Evolutionary conservation across 1,140 invertebrate species (phyloP), one percentile per base, ranked within the genome.

Genomic region (Rhopalosiphum maidis): DNA sequence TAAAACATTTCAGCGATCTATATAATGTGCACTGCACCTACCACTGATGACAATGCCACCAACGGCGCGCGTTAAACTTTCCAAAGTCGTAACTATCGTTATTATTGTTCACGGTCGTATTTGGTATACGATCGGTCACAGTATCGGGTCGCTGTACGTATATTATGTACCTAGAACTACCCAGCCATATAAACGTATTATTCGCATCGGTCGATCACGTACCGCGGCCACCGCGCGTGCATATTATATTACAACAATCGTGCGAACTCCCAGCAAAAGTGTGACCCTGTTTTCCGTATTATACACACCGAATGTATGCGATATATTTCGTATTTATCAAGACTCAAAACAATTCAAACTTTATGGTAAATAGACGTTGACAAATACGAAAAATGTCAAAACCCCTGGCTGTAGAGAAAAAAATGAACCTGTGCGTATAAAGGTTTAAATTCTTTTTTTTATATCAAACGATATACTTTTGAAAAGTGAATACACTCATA

Each of bases 321-420:
- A 23, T 30, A 87, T 87, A 87, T 30, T 46, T 30, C 41, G 83
- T 43, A 43, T 41, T 86, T 43, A 86, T 86, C 83, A 25, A 87
- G 11, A 87, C 43, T 15, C 46, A 87, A 87, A 87, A 46, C 85
- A 87, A 87, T 87, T 87, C 15, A 87, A 21, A 87, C 23, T 46
- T 48, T 87, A 87, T 87, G 43, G 85, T 46, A 87, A 87, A 87
- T 30, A n/a, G 7, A 87, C 86, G 86, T n/a, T 87, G 86, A 48
- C 43, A 87, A 87, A 87, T 48, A 87, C 22, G 30, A 87, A 87
- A 87, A 48, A 87, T 11, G 30, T 87, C 86, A 18, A 35, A 87
- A 51, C 21, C 6, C 9, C 15, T 48, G 18, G 46, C 46, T 25
- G 37, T 25, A 18, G 5, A 46, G 11, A 85, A 86, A 46, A 51